Evolutionary conservation across 2,113 vertebrate genomes (phyloP).

Genomic region (Zonotrichia leucophrys): DNA sequence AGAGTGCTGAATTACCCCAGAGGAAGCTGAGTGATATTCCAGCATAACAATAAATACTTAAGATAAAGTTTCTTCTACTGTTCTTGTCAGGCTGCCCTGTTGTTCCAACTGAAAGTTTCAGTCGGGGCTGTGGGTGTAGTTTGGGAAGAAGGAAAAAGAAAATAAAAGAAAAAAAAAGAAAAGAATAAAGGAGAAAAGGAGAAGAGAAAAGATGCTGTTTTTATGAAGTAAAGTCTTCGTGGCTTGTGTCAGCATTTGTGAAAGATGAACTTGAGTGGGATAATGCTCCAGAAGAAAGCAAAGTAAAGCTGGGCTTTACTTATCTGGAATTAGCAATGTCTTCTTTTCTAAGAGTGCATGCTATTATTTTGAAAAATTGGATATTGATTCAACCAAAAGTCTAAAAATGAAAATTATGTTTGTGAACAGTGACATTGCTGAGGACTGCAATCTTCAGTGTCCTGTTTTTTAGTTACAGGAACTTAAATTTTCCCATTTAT

Average conservation of each 20-base stretch:
- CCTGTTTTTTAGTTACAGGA: not conserved
- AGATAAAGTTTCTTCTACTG: conserved; percentile 18
- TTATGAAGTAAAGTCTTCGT: conserved; percentile 11
- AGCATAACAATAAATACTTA: conserved; percentile 62
- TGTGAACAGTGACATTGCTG: not conserved
- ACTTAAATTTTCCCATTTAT: not conserved
- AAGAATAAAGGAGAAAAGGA: not conserved
- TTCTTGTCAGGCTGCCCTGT: conserved; percentile 7
- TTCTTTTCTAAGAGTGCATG: not conserved
- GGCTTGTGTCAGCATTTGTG: conserved; percentile 22
- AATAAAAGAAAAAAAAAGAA: not conserved
- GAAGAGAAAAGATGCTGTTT: not conserved
- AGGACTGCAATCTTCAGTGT: not conserved
- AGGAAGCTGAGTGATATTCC: conserved; percentile 37
- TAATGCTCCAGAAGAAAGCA: not conserved
- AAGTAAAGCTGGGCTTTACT: not conserved
- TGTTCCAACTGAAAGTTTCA: not conserved
- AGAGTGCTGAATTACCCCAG: conserved; percentile 53
- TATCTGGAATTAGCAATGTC: not conserved
- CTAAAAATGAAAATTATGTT: not conserved
- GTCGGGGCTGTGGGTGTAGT: conserved; percentile 13
- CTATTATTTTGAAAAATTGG: not conserved
- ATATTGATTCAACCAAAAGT: not conserved
- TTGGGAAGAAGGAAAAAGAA: not conserved
- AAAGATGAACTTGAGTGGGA: not conserved